Evolutionary conservation across 2,888 invertebrate genomes (phyloP), one percentile per base, ranked within the genome.

Genomic region (Cephus sareptanus): DNA sequence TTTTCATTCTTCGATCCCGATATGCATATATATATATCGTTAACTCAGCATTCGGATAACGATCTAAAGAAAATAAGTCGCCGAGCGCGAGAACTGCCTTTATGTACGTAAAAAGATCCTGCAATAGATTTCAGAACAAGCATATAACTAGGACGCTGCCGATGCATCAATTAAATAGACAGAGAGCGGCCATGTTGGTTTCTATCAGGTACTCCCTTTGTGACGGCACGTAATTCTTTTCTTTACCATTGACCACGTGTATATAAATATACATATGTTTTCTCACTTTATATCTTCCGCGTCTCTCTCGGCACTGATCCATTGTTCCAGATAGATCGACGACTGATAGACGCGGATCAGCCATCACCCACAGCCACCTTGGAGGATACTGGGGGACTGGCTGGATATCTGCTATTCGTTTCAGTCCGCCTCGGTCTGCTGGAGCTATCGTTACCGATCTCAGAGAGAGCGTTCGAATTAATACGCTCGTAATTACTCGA

Each of bases 381-480:
- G 23, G 56, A 56, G 9, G 9, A 56, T 23, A 56, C 23, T 56
- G 56, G 56, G 56, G 56, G 56, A 56, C 56, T 56, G 56, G 23
- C 56, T 56, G 23, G 56, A 56, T 56, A 23, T 23, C 56, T 56
- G 56, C 23, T 23, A 56, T 23, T 56, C 56, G 56, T 56, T 56
- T 23, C 23, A 56, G 9, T 56, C 56, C 56, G 56, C 56, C 23
- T 56, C 23, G 56, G 56, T 56, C 56, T 56, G 56, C 23, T 23
- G 56, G 23, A 56, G 23, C 56, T 56, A 56, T 56, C 56, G 56
- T 56, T 56, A 23, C 70, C 70, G 75, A 77, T 77, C 77, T 77
- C 56, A 1, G 56, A 77, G 77, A 77, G 77, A 77, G 77, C 77
- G 77, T 75, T 75, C 70, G 75, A 77, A 77, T 75, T 75, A 75